A percentile compares a stretch with the other conserved stretches of the same genome.
phyloP scores from a whole-genome alignment of 2,797 vertebrate species.

The Perodicticus potto region DNA sequence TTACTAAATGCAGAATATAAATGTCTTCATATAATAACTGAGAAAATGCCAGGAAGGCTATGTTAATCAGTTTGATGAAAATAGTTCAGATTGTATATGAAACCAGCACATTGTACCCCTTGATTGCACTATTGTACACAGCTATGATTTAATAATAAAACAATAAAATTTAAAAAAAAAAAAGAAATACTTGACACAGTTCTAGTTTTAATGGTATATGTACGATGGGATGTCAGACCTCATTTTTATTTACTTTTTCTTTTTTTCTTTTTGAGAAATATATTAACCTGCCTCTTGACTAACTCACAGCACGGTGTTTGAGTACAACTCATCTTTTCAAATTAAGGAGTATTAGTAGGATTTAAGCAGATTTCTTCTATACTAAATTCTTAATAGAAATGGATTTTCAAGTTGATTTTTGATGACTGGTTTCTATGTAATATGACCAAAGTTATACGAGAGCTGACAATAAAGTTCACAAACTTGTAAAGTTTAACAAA shows the following conservation, averaged over 20 bases:
- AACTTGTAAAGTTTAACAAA: too few species aligned
- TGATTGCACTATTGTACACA: too few species aligned
- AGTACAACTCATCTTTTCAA: neutral
- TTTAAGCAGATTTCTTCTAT: neutral
- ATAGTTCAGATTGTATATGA: too few species aligned
- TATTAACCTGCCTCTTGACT: neutral
- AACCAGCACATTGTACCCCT: too few species aligned
- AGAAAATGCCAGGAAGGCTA: too few species aligned
- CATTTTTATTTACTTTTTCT: neutral
- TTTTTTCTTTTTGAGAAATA: conserved; percentile 1
- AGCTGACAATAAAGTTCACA: too few species aligned
- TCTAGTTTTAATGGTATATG: neutral
- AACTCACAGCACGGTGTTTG: neutral
- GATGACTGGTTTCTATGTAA: neutral
- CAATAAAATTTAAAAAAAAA: too few species aligned
- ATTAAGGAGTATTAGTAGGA: neutral
- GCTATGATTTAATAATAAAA: too few species aligned
- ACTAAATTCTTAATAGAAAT: conserved; percentile 34
- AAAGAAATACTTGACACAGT: neutral
- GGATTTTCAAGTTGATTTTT: neutral
- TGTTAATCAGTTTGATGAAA: too few species aligned
- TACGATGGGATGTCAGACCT: neutral
- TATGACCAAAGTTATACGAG: neutral
- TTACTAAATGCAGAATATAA: too few species aligned
- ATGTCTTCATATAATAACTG: too few species aligned